A percentile compares a stretch with the other conserved stretches of the same genome.
Evolutionary conservation across 1,140 invertebrate genomes (phyloP).

Genomic region (Gonatopus flavifemur): DNA sequence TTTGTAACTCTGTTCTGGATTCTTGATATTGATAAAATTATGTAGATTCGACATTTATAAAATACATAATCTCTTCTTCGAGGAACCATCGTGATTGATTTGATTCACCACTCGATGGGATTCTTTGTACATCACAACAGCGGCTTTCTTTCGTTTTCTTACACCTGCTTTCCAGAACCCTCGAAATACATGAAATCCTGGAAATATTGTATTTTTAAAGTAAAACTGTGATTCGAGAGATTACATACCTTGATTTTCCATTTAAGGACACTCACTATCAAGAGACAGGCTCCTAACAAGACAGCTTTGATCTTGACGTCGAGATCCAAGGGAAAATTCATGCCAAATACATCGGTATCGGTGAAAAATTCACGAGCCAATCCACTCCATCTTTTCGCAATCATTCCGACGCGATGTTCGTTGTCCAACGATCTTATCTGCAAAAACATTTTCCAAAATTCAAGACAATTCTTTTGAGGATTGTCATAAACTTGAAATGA

Average conservation of each 20-base stretch:
- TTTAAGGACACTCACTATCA: conserved; percentile 65
- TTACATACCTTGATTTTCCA: background rate
- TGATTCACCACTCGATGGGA: no score
- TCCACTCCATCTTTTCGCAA: conserved; percentile 78
- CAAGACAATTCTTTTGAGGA: no score
- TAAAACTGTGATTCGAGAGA: background rate
- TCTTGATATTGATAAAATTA: no score
- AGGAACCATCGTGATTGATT: no score
- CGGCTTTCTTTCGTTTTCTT: no score
- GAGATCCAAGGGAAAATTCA: conserved; percentile 78
- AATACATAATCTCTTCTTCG: no score
- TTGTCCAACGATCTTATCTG: conserved; percentile 70
- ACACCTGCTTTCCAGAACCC: no score
- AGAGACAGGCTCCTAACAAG: conserved; percentile 71
- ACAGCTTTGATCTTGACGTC: conserved; percentile 82
- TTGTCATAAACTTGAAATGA: no score
- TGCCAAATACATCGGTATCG: conserved; percentile 76
- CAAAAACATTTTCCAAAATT: no score
- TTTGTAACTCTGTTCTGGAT: no score
- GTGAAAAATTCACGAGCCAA: conserved; percentile 71
- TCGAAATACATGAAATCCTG: conserved; percentile 77
- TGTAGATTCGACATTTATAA: no score
- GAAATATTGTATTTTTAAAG: conserved; percentile 30
- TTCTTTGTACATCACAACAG: no score
- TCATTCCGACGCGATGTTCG: conserved; percentile 68